A percentile compares a stretch with the other conserved stretches of the same genome.
phyloP scores from a whole-genome alignment of 1,140 invertebrate species.

The Drosophila lini region DNA sequence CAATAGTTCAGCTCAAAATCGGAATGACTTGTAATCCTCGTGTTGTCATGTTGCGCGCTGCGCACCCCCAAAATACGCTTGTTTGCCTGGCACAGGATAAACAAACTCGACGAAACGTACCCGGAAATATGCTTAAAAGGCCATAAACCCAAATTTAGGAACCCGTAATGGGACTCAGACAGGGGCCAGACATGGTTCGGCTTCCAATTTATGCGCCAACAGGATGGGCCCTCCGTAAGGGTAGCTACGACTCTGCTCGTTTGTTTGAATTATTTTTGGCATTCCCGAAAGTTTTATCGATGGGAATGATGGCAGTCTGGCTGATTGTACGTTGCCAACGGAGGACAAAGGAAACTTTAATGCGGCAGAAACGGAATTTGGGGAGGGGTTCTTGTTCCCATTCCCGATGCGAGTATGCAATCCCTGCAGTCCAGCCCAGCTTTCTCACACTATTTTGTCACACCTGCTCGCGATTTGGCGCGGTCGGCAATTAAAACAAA shows the following conservation, averaged over 20 bases:
- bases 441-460: conserved; percentile 70
- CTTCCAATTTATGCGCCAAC: conserved; percentile 58
- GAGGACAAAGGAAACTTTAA: conserved; percentile 48
- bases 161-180: conserved; percentile 55
- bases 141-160: conserved; percentile 57
- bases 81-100: conserved; percentile 57
- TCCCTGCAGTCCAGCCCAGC: conserved; percentile 19
- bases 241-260: conserved; percentile 51
- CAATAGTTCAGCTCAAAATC: conserved; percentile 13
- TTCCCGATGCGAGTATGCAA: conserved; percentile 18
- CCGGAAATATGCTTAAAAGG: conserved; percentile 78
- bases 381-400: neutral
- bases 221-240: conserved; percentile 41
- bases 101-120: conserved; percentile 55
- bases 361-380: conserved; percentile 33
- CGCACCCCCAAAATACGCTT: conserved; percentile 13
- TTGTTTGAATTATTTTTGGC: conserved; percentile 48
- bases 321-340: conserved; percentile 50
- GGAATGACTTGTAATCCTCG: conserved; percentile 26
- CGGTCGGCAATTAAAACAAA: conserved; percentile 53
- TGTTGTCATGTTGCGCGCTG: conserved; percentile 32
- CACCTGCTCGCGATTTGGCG: conserved; percentile 43
- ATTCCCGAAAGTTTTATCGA: conserved; percentile 58
- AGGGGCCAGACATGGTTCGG: conserved; percentile 35
- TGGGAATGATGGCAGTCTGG: conserved; percentile 35